These are phyloP conservation scores for Alectura lathami DNA, from an alignment of 2,113 vertebrate genomes.

Conservation along the genomic window DNA sequence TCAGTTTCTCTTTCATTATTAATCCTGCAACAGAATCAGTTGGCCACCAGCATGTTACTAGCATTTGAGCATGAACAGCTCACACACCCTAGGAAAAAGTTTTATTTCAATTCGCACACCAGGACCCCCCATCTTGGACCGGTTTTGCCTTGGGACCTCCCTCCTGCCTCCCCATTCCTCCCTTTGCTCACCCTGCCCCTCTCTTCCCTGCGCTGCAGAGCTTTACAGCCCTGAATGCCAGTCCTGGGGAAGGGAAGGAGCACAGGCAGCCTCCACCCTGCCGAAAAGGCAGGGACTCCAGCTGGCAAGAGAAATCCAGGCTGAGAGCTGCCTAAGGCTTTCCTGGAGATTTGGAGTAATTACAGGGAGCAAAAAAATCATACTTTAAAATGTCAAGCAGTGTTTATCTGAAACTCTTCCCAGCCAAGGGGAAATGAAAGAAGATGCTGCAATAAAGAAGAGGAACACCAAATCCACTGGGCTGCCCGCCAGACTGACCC, in stretches of 20 bases:
- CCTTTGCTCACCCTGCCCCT: background rate
- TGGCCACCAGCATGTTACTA: background rate
- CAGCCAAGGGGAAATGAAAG: background rate
- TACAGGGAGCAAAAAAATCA: background rate
- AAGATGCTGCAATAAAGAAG: background rate
- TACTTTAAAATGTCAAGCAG: constrained; percentile 33
- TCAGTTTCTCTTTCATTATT: background rate
- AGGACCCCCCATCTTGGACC: no score
- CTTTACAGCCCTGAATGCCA: background rate
- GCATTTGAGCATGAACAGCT: background rate
- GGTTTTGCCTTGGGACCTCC: background rate
- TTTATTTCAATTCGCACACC: background rate
- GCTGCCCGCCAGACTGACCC: background rate
- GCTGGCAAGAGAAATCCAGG: background rate
- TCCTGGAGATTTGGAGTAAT: background rate
- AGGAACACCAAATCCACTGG: background rate
- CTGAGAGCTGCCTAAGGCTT: background rate
- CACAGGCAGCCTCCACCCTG: background rate
- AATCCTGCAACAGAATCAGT: background rate
- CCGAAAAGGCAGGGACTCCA: background rate
- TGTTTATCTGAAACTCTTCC: constrained; percentile 2
- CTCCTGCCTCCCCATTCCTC: background rate
- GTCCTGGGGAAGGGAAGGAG: background rate
- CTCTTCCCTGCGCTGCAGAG: background rate
- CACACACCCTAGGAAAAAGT: background rate